Evolutionary conservation across 1,140 invertebrate species (phyloP).

Genomic region (Aphelenchoides avenae): DNA sequence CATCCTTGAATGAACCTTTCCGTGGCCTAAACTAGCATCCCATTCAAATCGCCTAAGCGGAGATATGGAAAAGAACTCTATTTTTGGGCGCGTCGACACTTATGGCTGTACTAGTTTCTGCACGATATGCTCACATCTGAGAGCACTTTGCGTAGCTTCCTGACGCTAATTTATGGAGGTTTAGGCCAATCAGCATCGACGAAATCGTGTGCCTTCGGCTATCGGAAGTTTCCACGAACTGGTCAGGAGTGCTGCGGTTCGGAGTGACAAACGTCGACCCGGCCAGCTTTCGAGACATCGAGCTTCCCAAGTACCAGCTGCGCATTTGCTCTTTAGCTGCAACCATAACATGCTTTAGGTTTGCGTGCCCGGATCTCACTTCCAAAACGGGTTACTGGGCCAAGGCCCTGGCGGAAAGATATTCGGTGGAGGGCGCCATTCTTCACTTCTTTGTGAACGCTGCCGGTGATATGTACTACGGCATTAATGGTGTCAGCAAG

Average conservation of each 20-base stretch:
- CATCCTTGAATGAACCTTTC: too few relatives aligned
- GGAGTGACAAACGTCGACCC: slow-evolving; percentile 92
- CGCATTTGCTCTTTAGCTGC: too few relatives aligned
- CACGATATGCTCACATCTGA: too few relatives aligned
- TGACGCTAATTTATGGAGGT: slow-evolving; percentile 16
- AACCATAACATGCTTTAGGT: slow-evolving; percentile 27
- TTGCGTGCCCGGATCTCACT: slow-evolving; percentile 72
- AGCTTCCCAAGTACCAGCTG: slow-evolving; percentile 89
- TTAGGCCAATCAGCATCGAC: slow-evolving; percentile 75
- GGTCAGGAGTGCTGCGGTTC: slow-evolving; percentile 92
- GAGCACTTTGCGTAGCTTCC: too few relatives aligned
- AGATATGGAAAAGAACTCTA: too few relatives aligned
- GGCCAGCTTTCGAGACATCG: slow-evolving; percentile 67
- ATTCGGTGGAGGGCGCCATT: slow-evolving; percentile 78
- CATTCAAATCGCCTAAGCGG: too few relatives aligned
- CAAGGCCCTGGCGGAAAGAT: slow-evolving; percentile 85
- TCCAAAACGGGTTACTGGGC: slow-evolving; percentile 94
- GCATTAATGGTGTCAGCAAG: slow-evolving; percentile 90
- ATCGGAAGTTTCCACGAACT: slow-evolving; percentile 84
- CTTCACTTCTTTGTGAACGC: slow-evolving; percentile 85
- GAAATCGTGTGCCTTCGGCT: slow-evolving; percentile 72
- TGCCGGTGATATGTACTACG: slow-evolving; percentile 75
- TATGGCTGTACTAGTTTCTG: too few relatives aligned
- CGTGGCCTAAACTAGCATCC: too few relatives aligned
- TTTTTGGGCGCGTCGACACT: too few relatives aligned